A percentile compares a stretch with the other conserved stretches of the same genome.
These are phyloP conservation scores for Bombus sylvicola DNA, from an alignment of 1,140 invertebrate genomes.

Conservation along the genomic window DNA sequence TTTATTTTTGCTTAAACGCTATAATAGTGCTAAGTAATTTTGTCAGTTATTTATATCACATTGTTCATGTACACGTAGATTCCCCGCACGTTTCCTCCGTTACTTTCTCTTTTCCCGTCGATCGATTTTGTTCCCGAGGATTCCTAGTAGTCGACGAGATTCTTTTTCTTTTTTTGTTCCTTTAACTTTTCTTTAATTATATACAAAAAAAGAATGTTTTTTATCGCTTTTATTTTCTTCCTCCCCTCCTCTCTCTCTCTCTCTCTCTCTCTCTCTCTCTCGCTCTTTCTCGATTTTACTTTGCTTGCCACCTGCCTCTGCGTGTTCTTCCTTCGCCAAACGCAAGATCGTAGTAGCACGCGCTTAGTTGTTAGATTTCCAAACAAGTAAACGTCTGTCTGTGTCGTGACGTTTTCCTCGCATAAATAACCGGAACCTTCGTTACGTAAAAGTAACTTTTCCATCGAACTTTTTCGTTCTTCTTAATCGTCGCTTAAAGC, in stretches of 20 bases:
- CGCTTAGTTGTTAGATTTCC: no score
- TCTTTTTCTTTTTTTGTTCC: background rate
- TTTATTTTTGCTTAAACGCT: conserved; percentile 71
- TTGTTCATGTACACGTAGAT: conserved; percentile 78
- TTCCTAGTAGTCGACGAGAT: background rate
- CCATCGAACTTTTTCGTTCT: no score
- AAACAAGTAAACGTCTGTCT: no score
- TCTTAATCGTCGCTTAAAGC: background rate
- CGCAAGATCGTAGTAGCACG: background rate
- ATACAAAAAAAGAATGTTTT: conserved; percentile 25
- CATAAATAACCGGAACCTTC: accelerated
- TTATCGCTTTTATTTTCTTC: conserved; percentile 37
- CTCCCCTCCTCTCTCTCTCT: background rate
- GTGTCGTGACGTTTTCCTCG: no score
- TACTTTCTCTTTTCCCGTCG: conserved; percentile 27
- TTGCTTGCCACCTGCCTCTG: background rate
- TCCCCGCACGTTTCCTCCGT: conserved; percentile 6
- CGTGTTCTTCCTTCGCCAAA: background rate
- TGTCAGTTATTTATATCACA: conserved; percentile 82
- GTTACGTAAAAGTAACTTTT: background rate
- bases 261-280: background rate
- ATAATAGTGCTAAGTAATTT: conserved; percentile 79
- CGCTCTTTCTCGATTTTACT: background rate
- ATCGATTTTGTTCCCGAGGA: no score
- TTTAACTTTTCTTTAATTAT: background rate